Percentiles rank a stretch among this genome's conserved stretches.
phyloP scores from a whole-genome alignment of 2,888 invertebrate species.

The Plemyria rubiginata region DNA sequence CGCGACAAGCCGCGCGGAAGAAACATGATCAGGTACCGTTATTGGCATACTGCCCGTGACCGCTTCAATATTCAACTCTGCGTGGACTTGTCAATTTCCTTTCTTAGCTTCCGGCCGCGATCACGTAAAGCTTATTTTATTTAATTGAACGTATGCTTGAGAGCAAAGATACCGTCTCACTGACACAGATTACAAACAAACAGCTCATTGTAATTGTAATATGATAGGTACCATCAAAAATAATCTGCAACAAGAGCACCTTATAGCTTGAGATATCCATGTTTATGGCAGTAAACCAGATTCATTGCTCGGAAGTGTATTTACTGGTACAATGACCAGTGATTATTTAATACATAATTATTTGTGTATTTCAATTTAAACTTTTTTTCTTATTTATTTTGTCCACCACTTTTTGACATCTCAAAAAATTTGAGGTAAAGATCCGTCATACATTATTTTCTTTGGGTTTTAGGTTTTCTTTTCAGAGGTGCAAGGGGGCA shows the following conservation, averaged over 20 bases:
- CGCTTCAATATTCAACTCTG: slow-evolving; percentile 42
- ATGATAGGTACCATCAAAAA: no score
- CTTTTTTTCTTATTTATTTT: neutral
- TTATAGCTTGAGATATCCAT: neutral
- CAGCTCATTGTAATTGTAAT: no score
- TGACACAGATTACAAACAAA: neutral
- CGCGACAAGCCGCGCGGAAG: slow-evolving; percentile 54
- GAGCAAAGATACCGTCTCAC: neutral
- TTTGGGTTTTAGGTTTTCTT: neutral
- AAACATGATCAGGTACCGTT: slow-evolving; percentile 55
- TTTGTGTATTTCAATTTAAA: neutral
- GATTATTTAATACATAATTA: neutral
- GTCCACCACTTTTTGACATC: no score
- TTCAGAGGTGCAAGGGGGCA: neutral
- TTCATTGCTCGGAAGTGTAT: slow-evolving; percentile 2
- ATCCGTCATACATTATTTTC: no score
- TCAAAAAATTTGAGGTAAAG: no score
- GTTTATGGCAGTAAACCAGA: neutral
- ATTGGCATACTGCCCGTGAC: slow-evolving; percentile 78
- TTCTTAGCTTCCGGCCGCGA: slow-evolving; percentile 15
- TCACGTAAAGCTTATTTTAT: slow-evolving; percentile 6
- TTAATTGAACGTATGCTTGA: neutral
- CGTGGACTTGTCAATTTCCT: slow-evolving; percentile 30
- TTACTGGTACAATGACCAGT: neutral
- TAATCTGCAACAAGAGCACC: neutral